Percentiles rank a stretch among this genome's conserved stretches.
phyloP scores from a whole-genome alignment of 2,888 invertebrate species.

The Emmelina monodactyla region DNA sequence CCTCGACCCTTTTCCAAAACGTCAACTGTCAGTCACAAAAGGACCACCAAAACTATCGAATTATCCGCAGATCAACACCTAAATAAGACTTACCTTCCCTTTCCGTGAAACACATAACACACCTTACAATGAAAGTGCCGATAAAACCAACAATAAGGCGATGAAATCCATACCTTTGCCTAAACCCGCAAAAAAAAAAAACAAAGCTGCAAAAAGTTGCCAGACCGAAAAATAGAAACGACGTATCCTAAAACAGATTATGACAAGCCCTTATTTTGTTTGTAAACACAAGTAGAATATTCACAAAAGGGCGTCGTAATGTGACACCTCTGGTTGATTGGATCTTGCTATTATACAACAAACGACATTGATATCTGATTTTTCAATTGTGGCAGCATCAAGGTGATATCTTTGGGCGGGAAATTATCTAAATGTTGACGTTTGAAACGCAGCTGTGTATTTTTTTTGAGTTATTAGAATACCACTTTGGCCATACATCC shows the following conservation, averaged over 20 bases:
- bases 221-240: conserved; percentile 53
- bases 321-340: conserved; percentile 58
- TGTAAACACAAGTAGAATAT: conserved; percentile 48
- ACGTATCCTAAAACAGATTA: conserved; percentile 60
- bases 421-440: conserved; percentile 58
- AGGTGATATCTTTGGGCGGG: conserved; percentile 33
- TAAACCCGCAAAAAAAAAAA: conserved; percentile 37
- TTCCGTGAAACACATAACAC: conserved; percentile 35
- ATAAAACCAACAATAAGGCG: conserved; percentile 60
- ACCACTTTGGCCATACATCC: conserved; percentile 7
- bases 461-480: too few relatives aligned
- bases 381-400: conserved; percentile 38
- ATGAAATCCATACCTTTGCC: conserved; percentile 56
- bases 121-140: conserved; percentile 35
- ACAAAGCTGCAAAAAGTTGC: conserved; percentile 42
- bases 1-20: conserved; percentile 28
- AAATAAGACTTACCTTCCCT: conserved; percentile 42
- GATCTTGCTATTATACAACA: conserved; percentile 32
- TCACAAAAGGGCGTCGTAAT: conserved; percentile 49
- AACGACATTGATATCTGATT: conserved; percentile 47
- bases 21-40: conserved; percentile 41
- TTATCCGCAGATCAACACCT: conserved; percentile 33
- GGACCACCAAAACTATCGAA: conserved; percentile 44
- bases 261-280: conserved; percentile 64
- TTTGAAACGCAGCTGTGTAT: conserved; percentile 43